Conservation (phyloP, 2,113 vertebrate species). For the Mellivora capensis region DNA sequence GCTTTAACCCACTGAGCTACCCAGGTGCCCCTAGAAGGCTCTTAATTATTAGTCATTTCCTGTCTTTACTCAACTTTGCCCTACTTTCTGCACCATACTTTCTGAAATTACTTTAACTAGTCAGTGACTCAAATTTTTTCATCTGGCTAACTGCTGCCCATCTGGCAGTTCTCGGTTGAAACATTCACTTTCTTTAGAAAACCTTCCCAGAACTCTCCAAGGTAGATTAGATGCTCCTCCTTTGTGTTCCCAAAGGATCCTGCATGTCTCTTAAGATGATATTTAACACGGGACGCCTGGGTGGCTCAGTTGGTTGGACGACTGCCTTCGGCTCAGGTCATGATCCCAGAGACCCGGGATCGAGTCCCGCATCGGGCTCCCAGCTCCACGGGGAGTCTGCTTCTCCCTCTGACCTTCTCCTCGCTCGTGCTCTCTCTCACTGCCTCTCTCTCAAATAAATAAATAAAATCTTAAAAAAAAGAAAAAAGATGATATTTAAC, state of each 20-base stretch:
- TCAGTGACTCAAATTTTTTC: background rate
- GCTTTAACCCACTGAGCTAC: no score
- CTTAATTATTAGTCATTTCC: slow-evolving; percentile 12
- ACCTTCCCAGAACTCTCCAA: background rate
- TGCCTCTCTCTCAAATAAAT: no score
- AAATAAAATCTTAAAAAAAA: no score
- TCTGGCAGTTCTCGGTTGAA: background rate
- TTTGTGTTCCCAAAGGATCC: background rate
- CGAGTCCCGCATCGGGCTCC: no score
- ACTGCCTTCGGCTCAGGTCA: no score
- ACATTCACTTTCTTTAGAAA: background rate
- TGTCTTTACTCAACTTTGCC: background rate
- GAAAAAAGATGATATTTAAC: background rate
- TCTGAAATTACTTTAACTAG: background rate
- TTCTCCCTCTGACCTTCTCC: no score
- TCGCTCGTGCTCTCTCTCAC: no score
- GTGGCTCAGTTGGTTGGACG: no score
- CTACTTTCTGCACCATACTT: background rate
- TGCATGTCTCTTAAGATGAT: background rate
- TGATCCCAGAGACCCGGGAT: no score
- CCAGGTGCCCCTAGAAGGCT: background rate
- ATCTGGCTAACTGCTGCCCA: background rate
- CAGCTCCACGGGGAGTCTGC: no score
- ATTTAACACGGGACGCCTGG: background rate
- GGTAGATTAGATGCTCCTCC: background rate